These are phyloP conservation scores for Agrilus planipennis DNA, from an alignment of 1,140 invertebrate species.

Conservation along the genomic window DNA sequence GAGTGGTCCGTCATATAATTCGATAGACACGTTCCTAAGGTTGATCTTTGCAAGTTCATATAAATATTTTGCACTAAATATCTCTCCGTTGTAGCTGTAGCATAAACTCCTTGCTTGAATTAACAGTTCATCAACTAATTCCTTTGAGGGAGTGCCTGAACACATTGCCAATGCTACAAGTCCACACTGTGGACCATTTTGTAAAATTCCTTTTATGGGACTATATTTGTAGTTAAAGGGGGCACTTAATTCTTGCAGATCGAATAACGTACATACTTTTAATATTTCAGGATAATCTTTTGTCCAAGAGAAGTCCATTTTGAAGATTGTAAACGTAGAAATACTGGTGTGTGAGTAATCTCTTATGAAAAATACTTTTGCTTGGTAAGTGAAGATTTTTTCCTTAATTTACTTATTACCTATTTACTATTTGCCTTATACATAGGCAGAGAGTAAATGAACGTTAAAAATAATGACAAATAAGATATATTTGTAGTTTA, in stretches of 20 bases:
- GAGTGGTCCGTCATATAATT: conserved; percentile 36
- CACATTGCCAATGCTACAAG: conserved; percentile 69
- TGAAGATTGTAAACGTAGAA: too few relatives aligned
- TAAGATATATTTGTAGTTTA: too few relatives aligned
- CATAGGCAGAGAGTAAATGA: too few relatives aligned
- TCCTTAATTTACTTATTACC: too few relatives aligned
- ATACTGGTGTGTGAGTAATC: too few relatives aligned
- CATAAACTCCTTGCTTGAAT: conserved; percentile 44
- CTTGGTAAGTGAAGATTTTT: too few relatives aligned
- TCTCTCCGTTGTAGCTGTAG: conserved; percentile 71
- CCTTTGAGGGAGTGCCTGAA: conserved; percentile 44
- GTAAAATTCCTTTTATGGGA: conserved; percentile 19
- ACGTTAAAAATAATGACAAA: too few relatives aligned
- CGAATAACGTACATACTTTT: conserved; percentile 23
- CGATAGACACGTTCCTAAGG: conserved; percentile 35
- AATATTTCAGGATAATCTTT: conserved; percentile 27
- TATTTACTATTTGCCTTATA: too few relatives aligned
- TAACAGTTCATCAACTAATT: conserved; percentile 45
- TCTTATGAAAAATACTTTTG: too few relatives aligned
- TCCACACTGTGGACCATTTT: conserved; percentile 61
- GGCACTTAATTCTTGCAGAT: conserved; percentile 19
- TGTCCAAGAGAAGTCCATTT: conserved; percentile 26
- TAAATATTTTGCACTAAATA: conserved; percentile 69
- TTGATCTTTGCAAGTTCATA: conserved; percentile 43
- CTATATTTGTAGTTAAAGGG: conserved; percentile 22